Evolutionary conservation across 2,888 invertebrate species (phyloP).

Genomic region (Desoria tigrina): DNA sequence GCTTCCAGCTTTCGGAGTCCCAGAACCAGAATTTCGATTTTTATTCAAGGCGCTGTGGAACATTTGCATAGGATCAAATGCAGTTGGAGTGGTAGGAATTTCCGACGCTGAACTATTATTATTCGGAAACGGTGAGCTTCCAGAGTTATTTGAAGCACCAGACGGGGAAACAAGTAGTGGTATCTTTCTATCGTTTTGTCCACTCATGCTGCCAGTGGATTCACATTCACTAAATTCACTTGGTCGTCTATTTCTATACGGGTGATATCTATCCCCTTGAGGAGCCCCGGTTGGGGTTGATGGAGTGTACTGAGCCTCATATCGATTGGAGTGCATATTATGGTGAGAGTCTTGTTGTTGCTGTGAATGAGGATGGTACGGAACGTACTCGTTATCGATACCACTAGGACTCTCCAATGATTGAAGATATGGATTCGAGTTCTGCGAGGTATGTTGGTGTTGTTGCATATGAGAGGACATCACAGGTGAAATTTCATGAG

Average conservation of each 20-base stretch:
- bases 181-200: conserved; percentile 20
- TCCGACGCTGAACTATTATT: conserved; percentile 13
- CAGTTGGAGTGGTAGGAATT: conserved; percentile 5
- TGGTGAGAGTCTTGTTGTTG: not conserved
- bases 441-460: conserved; percentile 15
- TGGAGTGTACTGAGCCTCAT: conserved; percentile 25
- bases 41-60: conserved; percentile 30
- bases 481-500: conserved; percentile 9
- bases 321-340: conserved; percentile 18
- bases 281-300: conserved; percentile 19
- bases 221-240: conserved; percentile 1
- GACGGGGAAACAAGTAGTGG: not conserved
- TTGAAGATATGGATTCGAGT: conserved; percentile 28
- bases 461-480: conserved; percentile 15
- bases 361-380: not conserved
- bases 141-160: not conserved
- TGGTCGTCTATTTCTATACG: conserved; percentile 24
- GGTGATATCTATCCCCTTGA: conserved; percentile 30
- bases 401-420: conserved; percentile 16
- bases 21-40: not conserved
- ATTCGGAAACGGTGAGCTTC: not conserved
- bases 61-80: conserved; percentile 34
- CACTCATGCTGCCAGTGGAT: not conserved
- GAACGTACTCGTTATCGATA: conserved; percentile 8
- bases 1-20: not conserved